A percentile compares a stretch with the other conserved stretches of the same genome.
phyloP scores from a whole-genome alignment of 1,140 invertebrate genomes.

The Marisa cornuarietis region DNA sequence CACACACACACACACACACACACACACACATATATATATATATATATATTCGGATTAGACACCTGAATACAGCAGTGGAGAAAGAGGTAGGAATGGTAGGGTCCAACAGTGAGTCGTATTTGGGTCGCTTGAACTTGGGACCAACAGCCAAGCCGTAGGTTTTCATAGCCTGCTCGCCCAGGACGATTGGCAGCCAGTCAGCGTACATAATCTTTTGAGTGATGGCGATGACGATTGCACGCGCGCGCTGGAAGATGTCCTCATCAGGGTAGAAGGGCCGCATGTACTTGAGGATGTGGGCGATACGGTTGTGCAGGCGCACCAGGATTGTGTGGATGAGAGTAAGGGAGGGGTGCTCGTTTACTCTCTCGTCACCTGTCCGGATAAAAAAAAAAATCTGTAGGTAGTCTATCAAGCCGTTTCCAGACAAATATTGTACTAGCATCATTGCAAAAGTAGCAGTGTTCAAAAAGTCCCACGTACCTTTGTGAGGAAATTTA shows the following conservation, averaged over 20 bases:
- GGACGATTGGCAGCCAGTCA: slow-evolving; percentile 28
- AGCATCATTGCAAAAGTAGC: no score
- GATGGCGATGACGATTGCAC: slow-evolving; percentile 80
- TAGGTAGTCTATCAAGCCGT: no score
- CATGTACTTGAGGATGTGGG: slow-evolving; percentile 75
- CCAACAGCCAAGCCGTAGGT: slow-evolving; percentile 2
- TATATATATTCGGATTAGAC: no score
- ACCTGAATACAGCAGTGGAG: slow-evolving; percentile 19
- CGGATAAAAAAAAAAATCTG: background rate
- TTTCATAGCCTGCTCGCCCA: slow-evolving; percentile 6
- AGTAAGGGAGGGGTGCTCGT: slow-evolving; percentile 87
- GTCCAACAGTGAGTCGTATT: slow-evolving; percentile 80
- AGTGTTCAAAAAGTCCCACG: no score
- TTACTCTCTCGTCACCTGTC: slow-evolving; percentile 84
- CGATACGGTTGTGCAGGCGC: slow-evolving; percentile 93
- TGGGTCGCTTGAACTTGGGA: background rate
- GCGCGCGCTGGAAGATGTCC: slow-evolving; percentile 87
- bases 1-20: slow-evolving; percentile 5
- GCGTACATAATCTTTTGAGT: slow-evolving; percentile 66
- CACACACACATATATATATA: background rate
- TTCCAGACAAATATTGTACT: no score
- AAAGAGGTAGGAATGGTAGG: slow-evolving; percentile 70
- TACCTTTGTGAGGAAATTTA: no score
- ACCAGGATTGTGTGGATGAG: slow-evolving; percentile 96
- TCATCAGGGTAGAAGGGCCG: slow-evolving; percentile 79